Base-by-base conservation (phyloP, 1,140 invertebrate species). In the Dinothrombium tinctorium region DNA sequence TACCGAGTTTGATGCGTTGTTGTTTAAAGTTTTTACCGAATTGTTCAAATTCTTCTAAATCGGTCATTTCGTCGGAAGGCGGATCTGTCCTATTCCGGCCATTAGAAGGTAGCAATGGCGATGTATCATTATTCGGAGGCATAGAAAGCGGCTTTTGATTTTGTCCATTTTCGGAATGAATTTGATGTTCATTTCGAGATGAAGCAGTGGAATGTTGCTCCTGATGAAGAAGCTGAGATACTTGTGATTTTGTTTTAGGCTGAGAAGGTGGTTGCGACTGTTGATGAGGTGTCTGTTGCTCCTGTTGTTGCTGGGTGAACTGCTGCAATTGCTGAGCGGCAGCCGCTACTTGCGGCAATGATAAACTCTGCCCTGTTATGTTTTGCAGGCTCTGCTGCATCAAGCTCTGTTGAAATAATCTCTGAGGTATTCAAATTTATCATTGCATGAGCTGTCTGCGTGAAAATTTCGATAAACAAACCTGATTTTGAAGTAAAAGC, bases 11-110 rank as follows among this genome's bases (percentile, higher is more conserved):
- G 47, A 92, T 94, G 49, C 86, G 64, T 32, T 83, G 64, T 60
- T 90, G 83, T 55, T 92, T 92, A 58, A 94, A 94, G 4, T 80
- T 84, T 57, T 90, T 89, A 24, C 86, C 84, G 56, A 94, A 94
- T 52, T 89, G 81, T 57, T 92, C 84, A 17, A 92, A 64, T 55
- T 94, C 86, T 57, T 90, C 83, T 17, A 92, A 67, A 58, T 90
- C 86, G 6, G 81, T 86, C 5, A 82, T 82, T 57, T 90, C 83
- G 52, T 90, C 82, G 0, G 73, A 15, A 31, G 15, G 17, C 9
- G 77, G 75, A 32, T 48, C 48, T 31, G 40, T 22, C 11, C 41
- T 31, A 35, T 35, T 41, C 40, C 35, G 31, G 20, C 11, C 2
- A 12, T 12, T 7, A 31, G n/a, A 26, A n/a, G n/a, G n/a, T n/a